Evolutionary conservation across 2,113 vertebrate genomes (phyloP).

Genomic region (Casuarius casuarius): DNA sequence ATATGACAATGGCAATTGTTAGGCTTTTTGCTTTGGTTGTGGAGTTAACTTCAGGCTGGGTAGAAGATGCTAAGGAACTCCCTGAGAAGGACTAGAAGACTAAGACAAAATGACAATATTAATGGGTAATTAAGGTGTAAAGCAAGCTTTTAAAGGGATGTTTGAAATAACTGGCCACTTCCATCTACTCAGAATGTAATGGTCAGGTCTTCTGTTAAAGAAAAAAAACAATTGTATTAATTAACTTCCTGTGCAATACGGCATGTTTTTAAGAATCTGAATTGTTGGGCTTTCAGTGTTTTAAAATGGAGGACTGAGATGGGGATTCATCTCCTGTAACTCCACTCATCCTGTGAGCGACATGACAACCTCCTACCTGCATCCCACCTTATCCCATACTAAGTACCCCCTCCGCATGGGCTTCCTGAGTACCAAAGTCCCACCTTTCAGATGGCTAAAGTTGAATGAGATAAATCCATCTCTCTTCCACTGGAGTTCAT

Average conservation of each 20-base stretch:
- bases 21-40: neutral
- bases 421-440: neutral
- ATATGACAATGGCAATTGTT: neutral
- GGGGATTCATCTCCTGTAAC: neutral
- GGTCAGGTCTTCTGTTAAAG: neutral
- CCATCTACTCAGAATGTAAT: neutral
- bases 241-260: neutral
- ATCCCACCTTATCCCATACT: neutral
- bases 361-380: neutral
- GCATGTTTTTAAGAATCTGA: neutral
- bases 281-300: neutral
- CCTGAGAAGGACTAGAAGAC: neutral
- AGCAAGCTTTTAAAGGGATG: neutral
- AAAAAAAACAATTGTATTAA: neutral
- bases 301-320: neutral
- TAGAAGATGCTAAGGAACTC: neutral
- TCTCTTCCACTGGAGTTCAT: neutral
- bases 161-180: neutral
- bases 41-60: neutral
- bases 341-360: neutral
- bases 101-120: neutral
- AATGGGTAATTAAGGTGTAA: neutral
- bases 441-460: neutral
- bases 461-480: neutral
- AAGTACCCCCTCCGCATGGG: accelerated